These are phyloP conservation scores for Tupaia tana DNA, from an alignment of 2,113 vertebrate genomes.

Conservation along the genomic window DNA sequence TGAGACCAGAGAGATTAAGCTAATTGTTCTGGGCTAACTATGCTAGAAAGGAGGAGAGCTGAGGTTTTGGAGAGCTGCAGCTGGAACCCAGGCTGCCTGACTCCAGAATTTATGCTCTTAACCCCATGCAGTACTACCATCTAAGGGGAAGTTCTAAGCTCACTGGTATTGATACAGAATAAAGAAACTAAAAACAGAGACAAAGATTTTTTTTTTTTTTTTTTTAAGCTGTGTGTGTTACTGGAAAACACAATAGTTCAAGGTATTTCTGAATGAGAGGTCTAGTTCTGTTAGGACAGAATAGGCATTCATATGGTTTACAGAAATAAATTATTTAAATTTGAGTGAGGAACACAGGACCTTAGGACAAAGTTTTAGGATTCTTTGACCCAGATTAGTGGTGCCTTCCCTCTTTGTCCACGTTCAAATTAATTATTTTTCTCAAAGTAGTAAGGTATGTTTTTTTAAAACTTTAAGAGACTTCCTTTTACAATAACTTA, in stretches of 20 bases:
- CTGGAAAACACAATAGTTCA: not conserved
- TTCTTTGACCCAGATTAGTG: not conserved
- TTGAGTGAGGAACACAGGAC: not conserved
- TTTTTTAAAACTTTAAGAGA: not conserved
- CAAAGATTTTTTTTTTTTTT: not conserved
- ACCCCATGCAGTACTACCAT: not conserved
- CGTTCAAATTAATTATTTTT: not conserved
- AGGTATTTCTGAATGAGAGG: not conserved
- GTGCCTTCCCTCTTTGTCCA: not conserved
- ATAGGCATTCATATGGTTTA: not conserved
- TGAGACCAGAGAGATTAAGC: not conserved
- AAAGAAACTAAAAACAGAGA: not conserved
- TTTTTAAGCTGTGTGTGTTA: not conserved
- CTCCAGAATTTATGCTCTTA: not conserved
- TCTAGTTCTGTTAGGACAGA: not conserved
- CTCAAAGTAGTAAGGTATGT: not conserved
- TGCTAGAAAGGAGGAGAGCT: not conserved
- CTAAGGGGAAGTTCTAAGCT: not conserved
- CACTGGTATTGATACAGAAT: not conserved
- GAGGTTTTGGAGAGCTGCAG: not conserved
- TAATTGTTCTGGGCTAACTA: not conserved
- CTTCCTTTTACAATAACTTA: not conserved
- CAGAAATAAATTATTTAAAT: not conserved
- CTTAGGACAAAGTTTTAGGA: not conserved
- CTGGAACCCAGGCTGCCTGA: not conserved